Evolutionary conservation across 1,140 invertebrate genomes (phyloP).

Genomic region (Pseudomyrmex flavicornis): DNA sequence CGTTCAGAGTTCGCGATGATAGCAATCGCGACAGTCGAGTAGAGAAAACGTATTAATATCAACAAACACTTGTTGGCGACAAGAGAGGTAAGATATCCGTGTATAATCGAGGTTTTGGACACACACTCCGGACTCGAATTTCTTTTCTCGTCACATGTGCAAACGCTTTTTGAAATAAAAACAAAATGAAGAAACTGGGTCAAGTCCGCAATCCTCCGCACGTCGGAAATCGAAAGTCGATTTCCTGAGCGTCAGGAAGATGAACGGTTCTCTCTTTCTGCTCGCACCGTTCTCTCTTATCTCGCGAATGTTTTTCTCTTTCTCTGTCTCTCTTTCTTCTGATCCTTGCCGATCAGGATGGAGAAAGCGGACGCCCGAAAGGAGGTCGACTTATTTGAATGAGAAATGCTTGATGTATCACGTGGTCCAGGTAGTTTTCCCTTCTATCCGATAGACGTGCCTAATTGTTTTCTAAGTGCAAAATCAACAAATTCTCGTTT

Average conservation of each 20-base stretch:
- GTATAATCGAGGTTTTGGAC: constrained; percentile 51
- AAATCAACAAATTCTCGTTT: too few species aligned
- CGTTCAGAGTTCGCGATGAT: constrained; percentile 19
- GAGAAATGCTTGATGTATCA: constrained; percentile 67
- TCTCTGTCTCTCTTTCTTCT: constrained; percentile 38
- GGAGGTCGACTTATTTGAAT: constrained; percentile 77
- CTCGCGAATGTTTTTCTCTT: constrained; percentile 64
- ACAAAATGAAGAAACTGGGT: constrained; percentile 43
- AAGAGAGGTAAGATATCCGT: constrained; percentile 48
- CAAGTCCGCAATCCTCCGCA: constrained; percentile 34
- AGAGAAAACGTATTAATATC: constrained; percentile 11
- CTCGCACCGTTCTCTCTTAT: constrained; percentile 68
- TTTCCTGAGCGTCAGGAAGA: constrained; percentile 67
- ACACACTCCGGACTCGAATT: constrained; percentile 49
- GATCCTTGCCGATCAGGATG: constrained; percentile 74
- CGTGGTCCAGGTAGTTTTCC: constrained; percentile 70
- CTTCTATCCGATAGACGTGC: constrained; percentile 68
- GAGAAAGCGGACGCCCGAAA: constrained; percentile 78
- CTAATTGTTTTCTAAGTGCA: constrained; percentile 39
- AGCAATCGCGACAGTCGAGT: not conserved
- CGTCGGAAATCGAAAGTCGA: constrained; percentile 80
- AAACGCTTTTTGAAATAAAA: constrained; percentile 23
- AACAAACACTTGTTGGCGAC: not conserved
- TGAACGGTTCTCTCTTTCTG: constrained; percentile 62
- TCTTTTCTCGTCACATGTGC: constrained; percentile 19